Percentiles rank a stretch among this genome's conserved stretches.
phyloP scores from a whole-genome alignment of 2,797 vertebrate species.

The Syngnathus acus region DNA sequence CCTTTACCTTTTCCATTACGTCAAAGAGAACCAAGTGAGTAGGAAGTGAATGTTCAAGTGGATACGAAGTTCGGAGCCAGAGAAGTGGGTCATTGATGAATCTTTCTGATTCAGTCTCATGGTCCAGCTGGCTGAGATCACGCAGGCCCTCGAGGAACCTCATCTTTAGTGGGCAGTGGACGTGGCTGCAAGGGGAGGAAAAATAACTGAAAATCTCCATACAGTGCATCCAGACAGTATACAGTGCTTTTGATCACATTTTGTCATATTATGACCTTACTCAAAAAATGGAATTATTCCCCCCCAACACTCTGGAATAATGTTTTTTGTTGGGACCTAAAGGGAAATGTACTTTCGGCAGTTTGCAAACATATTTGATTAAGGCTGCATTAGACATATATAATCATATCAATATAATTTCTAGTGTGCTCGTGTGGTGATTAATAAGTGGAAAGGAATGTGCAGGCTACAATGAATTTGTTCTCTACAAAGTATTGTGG shows the following conservation, averaged over 20 bases:
- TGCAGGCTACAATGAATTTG: too few species aligned
- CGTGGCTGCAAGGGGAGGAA: slow-evolving; percentile 68
- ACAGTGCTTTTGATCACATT: background rate
- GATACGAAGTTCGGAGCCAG: slow-evolving; percentile 81
- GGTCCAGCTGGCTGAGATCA: slow-evolving; percentile 73
- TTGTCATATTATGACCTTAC: too few species aligned
- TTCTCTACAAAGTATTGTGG: too few species aligned
- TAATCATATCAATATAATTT: too few species aligned
- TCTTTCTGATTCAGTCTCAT: slow-evolving; percentile 79
- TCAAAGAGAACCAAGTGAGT: slow-evolving; percentile 85
- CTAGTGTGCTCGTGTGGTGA: too few species aligned
- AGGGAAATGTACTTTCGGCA: too few species aligned
- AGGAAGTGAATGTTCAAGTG: slow-evolving; percentile 67
- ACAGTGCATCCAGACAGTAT: background rate
- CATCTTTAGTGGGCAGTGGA: slow-evolving; percentile 88
- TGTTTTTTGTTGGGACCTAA: too few species aligned
- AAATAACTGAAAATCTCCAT: background rate
- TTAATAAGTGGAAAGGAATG: too few species aligned
- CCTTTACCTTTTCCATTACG: slow-evolving; percentile 68
- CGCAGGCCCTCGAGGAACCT: slow-evolving; percentile 90
- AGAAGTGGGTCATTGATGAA: slow-evolving; percentile 80
- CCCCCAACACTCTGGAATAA: too few species aligned
- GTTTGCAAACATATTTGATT: too few species aligned
- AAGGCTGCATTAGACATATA: too few species aligned
- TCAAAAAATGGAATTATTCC: too few species aligned